phyloP scores from a whole-genome alignment of 2,797 vertebrate genomes.

The Passerculus sandwichensis region DNA sequence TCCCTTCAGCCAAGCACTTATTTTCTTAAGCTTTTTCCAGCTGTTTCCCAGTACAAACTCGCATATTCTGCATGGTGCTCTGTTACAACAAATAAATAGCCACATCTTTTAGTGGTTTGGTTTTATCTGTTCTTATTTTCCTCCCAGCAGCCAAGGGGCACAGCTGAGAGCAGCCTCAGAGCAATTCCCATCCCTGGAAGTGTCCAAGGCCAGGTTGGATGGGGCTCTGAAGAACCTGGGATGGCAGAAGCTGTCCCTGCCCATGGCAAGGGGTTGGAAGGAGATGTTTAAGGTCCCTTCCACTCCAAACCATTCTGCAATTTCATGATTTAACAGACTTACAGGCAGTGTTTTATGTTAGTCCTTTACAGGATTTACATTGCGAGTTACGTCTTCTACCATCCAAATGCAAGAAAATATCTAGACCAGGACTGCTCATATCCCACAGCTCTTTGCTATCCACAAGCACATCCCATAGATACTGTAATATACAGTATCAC shows the following conservation, averaged over 20 bases:
- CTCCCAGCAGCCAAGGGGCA: not conserved
- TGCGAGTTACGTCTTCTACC: not conserved
- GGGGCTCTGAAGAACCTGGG: not conserved
- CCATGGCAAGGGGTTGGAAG: not conserved
- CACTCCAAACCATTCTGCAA: not conserved
- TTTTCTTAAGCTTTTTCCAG: not conserved
- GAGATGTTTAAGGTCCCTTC: not conserved
- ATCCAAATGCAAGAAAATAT: not conserved
- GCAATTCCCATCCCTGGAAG: not conserved
- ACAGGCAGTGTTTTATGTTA: not conserved
- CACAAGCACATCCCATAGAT: not conserved
- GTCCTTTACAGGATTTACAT: not conserved
- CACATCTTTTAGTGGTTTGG: not conserved
- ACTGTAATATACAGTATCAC: accelerated
- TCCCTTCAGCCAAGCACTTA: not conserved
- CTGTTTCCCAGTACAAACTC: not conserved
- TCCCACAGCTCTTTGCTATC: not conserved
- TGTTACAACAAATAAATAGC: not conserved
- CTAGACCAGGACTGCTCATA: not conserved
- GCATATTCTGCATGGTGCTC: not conserved
- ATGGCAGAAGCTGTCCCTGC: not conserved
- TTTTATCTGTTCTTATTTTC: not conserved
- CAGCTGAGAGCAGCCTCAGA: not conserved
- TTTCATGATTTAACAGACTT: not conserved
- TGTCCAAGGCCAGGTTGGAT: not conserved